phyloP scores from a whole-genome alignment of 2,888 invertebrate genomes.

The Sinhomidia bicolor region DNA sequence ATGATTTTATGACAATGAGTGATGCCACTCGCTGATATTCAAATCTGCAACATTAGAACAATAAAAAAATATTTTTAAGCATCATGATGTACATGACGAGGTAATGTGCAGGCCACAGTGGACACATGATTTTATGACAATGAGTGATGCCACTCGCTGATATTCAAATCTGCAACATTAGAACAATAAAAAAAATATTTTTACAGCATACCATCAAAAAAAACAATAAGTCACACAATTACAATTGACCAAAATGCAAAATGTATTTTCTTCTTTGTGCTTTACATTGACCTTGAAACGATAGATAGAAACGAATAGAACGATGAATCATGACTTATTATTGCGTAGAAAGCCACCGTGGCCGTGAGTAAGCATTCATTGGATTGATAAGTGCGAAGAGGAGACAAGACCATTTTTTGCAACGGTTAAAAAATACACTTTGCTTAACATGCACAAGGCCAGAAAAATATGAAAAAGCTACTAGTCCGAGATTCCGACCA shows the following conservation, averaged over 20 bases:
- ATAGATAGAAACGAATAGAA: background rate
- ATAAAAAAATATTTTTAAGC: background rate
- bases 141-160: background rate
- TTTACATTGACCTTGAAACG: background rate
- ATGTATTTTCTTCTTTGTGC: too few relatives aligned
- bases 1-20: constrained; percentile 81
- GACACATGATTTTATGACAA: constrained; percentile 85
- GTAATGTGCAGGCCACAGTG: constrained; percentile 85
- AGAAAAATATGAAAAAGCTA: too few relatives aligned
- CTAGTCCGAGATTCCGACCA: too few relatives aligned
- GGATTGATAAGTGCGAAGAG: too few relatives aligned
- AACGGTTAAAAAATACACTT: too few relatives aligned
- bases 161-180: constrained; percentile 2
- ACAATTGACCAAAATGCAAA: too few relatives aligned
- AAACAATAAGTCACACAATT: too few relatives aligned
- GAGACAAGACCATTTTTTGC: too few relatives aligned
- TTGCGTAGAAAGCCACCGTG: background rate
- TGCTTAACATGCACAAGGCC: too few relatives aligned
- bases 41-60: constrained; percentile 1
- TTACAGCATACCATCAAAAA: background rate
- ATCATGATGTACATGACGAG: constrained; percentile 84
- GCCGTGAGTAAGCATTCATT: constrained; percentile 29
- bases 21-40: background rate
- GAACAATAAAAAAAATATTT: background rate
- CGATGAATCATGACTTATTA: background rate